Percentiles rank a stretch among this genome's conserved stretches.
Conservation (phyloP, 2,113 vertebrate species). For the Lasiurus cinereus region DNA sequence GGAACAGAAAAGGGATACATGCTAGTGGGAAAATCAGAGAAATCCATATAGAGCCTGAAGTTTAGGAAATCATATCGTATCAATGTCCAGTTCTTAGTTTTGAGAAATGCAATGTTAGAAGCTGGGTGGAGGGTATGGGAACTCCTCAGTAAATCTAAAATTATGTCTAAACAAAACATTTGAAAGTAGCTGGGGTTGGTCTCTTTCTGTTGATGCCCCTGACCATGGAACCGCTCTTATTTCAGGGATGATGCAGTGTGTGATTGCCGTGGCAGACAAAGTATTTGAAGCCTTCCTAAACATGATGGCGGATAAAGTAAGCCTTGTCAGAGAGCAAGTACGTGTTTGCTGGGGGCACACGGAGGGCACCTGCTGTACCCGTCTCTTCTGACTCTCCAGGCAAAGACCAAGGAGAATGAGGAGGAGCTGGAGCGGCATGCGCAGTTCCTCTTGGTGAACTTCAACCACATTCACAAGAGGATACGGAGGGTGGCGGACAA, state of each 20-base stretch:
- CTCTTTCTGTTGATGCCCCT: not conserved
- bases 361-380: not conserved
- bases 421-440: constrained; percentile 97
- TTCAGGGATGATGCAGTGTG: constrained; percentile 98
- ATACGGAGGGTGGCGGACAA: constrained; percentile 98
- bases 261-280: constrained; percentile 97
- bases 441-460: constrained; percentile 96
- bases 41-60: not conserved
- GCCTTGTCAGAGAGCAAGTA: not conserved
- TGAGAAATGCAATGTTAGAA: not conserved
- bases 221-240: constrained; percentile 50
- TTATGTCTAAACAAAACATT: not conserved
- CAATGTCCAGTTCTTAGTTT: not conserved
- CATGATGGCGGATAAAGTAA: constrained; percentile 98
- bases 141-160: not conserved
- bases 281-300: constrained; percentile 98
- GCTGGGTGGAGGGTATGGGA: not conserved
- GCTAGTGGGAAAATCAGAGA: not conserved
- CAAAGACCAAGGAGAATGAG: constrained; percentile 97
- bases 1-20: not conserved
- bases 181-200: not conserved
- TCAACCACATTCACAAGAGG: constrained; percentile 98
- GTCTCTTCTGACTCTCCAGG: constrained; percentile 85
- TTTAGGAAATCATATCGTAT: not conserved
- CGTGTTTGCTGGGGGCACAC: rapidly evolving